Conservation (phyloP, 1,140 invertebrate genomes). For the Formica selysi region DNA sequence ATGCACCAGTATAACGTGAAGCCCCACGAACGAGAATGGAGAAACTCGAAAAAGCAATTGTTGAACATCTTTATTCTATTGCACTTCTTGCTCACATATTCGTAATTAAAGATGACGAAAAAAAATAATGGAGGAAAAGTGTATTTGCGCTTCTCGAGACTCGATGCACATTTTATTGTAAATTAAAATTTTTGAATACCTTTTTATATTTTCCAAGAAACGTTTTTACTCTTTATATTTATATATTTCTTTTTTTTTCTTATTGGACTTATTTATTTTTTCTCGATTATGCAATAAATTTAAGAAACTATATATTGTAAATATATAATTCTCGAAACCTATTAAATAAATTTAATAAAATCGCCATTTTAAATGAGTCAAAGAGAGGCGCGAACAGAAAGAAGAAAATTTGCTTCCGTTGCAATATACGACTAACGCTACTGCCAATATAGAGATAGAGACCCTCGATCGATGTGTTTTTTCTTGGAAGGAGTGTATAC, state of each 20-base stretch:
- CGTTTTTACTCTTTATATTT: neutral
- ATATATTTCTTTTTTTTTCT: neutral
- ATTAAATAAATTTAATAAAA: neutral
- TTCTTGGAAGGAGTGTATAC: constrained; percentile 41
- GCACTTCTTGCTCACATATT: constrained; percentile 30
- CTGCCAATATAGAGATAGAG: constrained; percentile 69
- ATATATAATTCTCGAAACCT: neutral
- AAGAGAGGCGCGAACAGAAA: neutral
- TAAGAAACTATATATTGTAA: neutral
- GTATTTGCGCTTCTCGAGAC: constrained; percentile 35
- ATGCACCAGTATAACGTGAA: constrained; percentile 46
- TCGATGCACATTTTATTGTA: neutral
- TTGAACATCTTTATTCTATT: constrained; percentile 7
- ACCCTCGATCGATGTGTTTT: constrained; percentile 53
- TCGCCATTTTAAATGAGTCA: neutral
- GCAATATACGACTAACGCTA: constrained; percentile 65
- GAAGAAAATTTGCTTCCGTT: constrained; percentile 32
- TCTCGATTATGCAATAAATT: neutral
- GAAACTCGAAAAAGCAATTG: constrained; percentile 14
- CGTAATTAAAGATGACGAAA: constrained; percentile 3
- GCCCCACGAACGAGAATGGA: neutral
- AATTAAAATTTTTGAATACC: constrained; percentile 19
- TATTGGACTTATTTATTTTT: too few relatives aligned
- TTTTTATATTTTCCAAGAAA: constrained; percentile 2
- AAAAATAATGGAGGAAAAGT: neutral